Evolutionary conservation across 1,140 invertebrate genomes (phyloP), one percentile per base, ranked within the genome.

Genomic region (Brachionus rotundiformis): DNA sequence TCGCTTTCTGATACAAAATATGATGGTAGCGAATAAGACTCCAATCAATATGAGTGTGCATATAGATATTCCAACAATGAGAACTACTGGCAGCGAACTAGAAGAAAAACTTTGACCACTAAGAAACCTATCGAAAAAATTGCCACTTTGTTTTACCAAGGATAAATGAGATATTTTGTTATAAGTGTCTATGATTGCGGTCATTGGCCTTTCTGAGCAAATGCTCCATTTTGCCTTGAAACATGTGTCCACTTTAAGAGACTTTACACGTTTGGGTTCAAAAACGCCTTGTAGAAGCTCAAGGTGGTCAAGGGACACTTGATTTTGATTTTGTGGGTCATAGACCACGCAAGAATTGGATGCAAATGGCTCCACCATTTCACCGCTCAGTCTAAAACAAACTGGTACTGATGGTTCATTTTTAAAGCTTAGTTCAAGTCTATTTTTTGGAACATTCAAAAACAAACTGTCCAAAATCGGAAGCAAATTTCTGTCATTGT

Each of bases 101-200:
- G n/a, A n/a, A n/a, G n/a, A n/a, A n/a, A n/a, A n/a, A n/a, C n/a
- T 41, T 25, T 23, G 68, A 3, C 1, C 16, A 19, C 25, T 16
- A 2, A n/a, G 0, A 0, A 59, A 39, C 0, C n/a, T 19, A 16
- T 31, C 49, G 2, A 73, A 16, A 0, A 73, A n/a, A 73, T 25
- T 27, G 10, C 27, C 76, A 13, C 10, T 27, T 36, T 63, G 3
- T 27, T 59, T 79, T 3, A 36, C 2, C 76, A 79, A 41, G 6
- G 73, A 76, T 16, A 23, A 76, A 47, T 79, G 76, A 2, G 76
- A 79, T 23, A 79, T 79, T 79, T 79, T 79, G 33, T 79, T 39
- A 19, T 79, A 79, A 33, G 47, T 79, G 29, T 79, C 76, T 3
- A 79, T 79, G 25, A 79, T 79, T 25, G 76, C 76, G 29, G 44